A percentile compares a stretch with the other conserved stretches of the same genome.
Evolutionary conservation across 2,888 invertebrate genomes (phyloP).

Genomic region (Nipponacmea schrenckii): DNA sequence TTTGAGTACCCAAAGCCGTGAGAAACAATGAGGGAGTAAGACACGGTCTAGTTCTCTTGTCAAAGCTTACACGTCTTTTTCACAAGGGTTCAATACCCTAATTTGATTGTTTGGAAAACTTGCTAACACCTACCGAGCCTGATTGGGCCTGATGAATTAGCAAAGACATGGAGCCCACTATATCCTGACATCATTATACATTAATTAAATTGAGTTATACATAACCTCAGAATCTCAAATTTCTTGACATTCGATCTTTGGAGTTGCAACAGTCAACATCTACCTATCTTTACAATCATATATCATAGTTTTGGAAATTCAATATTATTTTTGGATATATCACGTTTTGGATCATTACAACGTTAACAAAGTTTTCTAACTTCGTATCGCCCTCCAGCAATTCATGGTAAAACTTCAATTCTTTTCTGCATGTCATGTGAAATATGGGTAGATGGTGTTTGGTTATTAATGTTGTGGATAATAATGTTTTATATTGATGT

Average conservation of each 20-base stretch:
- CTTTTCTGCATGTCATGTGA: background rate
- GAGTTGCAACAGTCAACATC: background rate
- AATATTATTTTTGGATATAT: background rate
- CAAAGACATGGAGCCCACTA: background rate
- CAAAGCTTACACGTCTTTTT: background rate
- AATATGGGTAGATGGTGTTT: background rate
- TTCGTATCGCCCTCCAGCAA: background rate
- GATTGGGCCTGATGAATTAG: background rate
- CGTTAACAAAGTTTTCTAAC: no score
- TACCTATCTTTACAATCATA: background rate
- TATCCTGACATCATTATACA: background rate
- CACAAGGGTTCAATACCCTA: background rate
- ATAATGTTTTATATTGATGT: background rate
- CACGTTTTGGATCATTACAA: background rate
- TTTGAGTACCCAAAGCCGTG: background rate
- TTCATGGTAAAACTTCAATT: background rate
- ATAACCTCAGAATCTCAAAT: background rate
- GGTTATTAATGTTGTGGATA: no score
- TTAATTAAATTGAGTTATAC: background rate
- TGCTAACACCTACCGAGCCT: slow-evolving; percentile 4
- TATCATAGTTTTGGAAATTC: background rate
- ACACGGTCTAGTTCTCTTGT: slow-evolving; percentile 4
- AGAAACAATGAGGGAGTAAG: background rate
- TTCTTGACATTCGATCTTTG: background rate
- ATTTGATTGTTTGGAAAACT: slow-evolving; percentile 4